Evolutionary conservation across 1,140 invertebrate species (phyloP), one percentile per base, ranked within the genome.

Genomic region (Zeugodacus cucurbitae): DNA sequence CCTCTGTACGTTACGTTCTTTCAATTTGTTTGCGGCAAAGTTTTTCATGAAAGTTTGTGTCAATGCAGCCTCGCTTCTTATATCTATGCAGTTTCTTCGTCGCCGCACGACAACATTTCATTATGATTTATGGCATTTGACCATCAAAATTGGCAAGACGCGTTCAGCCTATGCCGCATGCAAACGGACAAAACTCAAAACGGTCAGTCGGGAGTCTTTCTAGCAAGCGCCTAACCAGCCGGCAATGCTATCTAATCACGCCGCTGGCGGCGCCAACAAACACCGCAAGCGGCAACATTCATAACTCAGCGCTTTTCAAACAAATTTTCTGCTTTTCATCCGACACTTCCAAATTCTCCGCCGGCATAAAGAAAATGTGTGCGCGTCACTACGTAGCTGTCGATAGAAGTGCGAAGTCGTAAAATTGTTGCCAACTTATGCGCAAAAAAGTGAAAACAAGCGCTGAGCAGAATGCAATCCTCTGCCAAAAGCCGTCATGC

Each of bases 101-200:
- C 74, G 41, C 22, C n/a, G 74, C 74, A 48, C 48, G 74, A 41
- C 41, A 44, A 82, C 74, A 48, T 48, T 82, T 82, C 41, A 44
- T 82, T 82, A 48, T 82, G 74, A 82, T 82, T 82, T 82, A 82
- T 82, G 3, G 11, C n/a, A 82, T 82, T 82, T 82, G 74, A 48
- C 74, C 74, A 82, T 82, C 74, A 82, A 82, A 82, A 82, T 82
- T 82, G 74, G 74, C 74, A 82, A 82, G 44, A 48, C 74, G 74
- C 74, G 41, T 41, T 54, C 74, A 29, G n/a, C 7, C 74, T 20
- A 26, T 48, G 22, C 34, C 37, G 26, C 14, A 26, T 6, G n/a
- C 64, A 70, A 82, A 82, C 74, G 26, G 29, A 82, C 41, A 82
- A 48, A n/a, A 82, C 48, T 54, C 74, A 82, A 82, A 48, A 34